These are phyloP conservation scores for Sebastes jordani DNA, from an alignment of 2,797 vertebrate genomes.

Conservation along the genomic window DNA sequence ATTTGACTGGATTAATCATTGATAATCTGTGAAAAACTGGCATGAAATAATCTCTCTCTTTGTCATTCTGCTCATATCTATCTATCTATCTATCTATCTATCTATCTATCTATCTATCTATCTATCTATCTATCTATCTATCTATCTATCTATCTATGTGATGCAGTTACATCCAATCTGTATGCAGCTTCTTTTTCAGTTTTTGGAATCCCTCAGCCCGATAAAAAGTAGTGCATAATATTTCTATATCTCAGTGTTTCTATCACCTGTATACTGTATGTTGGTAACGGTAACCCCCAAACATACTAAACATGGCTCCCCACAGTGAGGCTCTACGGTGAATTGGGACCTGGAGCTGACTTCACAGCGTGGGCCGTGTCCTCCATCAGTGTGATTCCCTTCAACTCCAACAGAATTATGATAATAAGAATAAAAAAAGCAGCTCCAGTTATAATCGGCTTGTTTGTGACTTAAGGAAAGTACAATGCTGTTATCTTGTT, in stretches of 20 bases:
- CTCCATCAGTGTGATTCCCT: slow-evolving; percentile 19
- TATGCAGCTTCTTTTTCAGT: not conserved
- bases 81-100: not conserved
- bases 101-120: slow-evolving; percentile 14
- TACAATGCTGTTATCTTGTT: slow-evolving; percentile 37
- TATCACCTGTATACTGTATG: not conserved
- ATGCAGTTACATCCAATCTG: not conserved
- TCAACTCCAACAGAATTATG: slow-evolving; percentile 12
- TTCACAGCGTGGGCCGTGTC: slow-evolving; percentile 25
- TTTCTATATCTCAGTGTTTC: slow-evolving; percentile 1
- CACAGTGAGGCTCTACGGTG: slow-evolving; percentile 6
- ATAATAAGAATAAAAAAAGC: not conserved
- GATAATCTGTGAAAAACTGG: not conserved
- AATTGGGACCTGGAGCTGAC: slow-evolving; percentile 26
- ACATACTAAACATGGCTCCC: slow-evolving; percentile 31
- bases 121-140: not conserved
- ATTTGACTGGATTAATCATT: not conserved
- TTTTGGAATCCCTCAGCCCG: not conserved
- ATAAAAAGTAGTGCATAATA: not conserved
- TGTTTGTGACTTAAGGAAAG: slow-evolving; percentile 53
- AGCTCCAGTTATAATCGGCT: slow-evolving; percentile 28
- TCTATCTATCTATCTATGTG: slow-evolving; percentile 6
- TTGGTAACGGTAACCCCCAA: slow-evolving; percentile 1
- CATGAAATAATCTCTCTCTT: not conserved
- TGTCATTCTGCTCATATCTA: not conserved